Evolutionary conservation across 2,113 vertebrate species (phyloP).

Genomic region (Sapajus apella): DNA sequence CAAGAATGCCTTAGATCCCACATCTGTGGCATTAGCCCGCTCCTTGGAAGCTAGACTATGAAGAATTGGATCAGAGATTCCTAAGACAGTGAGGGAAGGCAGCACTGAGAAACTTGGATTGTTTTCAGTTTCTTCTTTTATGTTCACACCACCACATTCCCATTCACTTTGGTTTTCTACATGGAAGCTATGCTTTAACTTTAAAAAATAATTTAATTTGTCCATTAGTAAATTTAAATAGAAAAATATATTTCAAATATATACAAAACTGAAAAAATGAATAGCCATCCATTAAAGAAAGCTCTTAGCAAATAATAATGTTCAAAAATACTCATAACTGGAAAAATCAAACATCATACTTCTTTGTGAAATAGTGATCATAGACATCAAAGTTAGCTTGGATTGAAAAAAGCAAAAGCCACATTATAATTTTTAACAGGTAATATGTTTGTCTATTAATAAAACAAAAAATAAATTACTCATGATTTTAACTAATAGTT

Average conservation of each 20-base stretch:
- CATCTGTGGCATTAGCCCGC: slow-evolving; percentile 87
- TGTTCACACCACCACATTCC: slow-evolving; percentile 8
- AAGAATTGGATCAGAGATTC: slow-evolving; percentile 89
- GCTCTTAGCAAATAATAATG: not conserved
- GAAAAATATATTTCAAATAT: not conserved
- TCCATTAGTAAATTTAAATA: not conserved
- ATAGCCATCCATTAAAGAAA: not conserved
- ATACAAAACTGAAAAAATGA: not conserved
- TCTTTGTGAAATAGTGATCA: not conserved
- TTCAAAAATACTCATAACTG: not conserved
- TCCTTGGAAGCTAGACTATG: slow-evolving; percentile 88
- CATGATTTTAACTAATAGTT: not conserved
- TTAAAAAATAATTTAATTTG: not conserved
- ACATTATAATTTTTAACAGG: not conserved
- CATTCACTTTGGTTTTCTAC: slow-evolving; percentile 49
- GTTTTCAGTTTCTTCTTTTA: slow-evolving; percentile 36
- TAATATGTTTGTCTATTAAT: not conserved
- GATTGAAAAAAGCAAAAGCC: not conserved
- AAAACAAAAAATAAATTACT: not conserved
- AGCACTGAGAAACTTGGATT: slow-evolving; percentile 25
- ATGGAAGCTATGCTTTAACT: not conserved
- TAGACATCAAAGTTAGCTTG: not conserved
- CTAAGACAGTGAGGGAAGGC: not conserved
- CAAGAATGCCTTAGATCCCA: slow-evolving; percentile 87
- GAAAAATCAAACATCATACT: not conserved